Conservation (phyloP, 2,113 vertebrate species). For the Pagrus major region DNA sequence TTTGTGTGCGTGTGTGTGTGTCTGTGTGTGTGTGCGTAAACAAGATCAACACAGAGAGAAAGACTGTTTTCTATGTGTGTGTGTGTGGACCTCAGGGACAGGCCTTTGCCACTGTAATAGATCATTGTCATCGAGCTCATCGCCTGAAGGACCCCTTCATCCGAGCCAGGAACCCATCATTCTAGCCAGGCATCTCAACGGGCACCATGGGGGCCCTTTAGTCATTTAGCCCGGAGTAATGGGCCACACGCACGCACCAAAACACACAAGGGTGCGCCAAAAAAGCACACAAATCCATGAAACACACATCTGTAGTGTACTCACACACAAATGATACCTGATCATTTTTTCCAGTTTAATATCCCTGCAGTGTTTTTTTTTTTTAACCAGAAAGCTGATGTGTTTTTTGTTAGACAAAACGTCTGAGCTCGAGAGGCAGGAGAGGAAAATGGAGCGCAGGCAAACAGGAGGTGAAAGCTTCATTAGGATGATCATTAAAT, state of each 20-base stretch:
- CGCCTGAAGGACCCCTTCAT: slow-evolving; percentile 54
- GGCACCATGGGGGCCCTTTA: slow-evolving; percentile 46
- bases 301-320: neutral
- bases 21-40: slow-evolving; percentile 23
- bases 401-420: slow-evolving; percentile 20
- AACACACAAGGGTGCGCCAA: neutral
- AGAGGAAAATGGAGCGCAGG: slow-evolving; percentile 36
- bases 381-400: neutral
- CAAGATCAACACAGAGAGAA: neutral
- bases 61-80: neutral
- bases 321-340: neutral
- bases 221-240: slow-evolving; percentile 58
- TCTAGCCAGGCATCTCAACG: slow-evolving; percentile 36
- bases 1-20: neutral
- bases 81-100: neutral
- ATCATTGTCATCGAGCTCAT: slow-evolving; percentile 48
- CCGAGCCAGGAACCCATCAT: slow-evolving; percentile 46
- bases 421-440: slow-evolving; percentile 15
- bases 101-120: slow-evolving; percentile 34
- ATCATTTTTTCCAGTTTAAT: neutral
- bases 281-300: neutral
- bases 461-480: slow-evolving; percentile 55
- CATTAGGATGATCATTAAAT: slow-evolving; percentile 69
- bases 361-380: neutral
- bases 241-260: slow-evolving; percentile 7